Percentiles rank a stretch among this genome's conserved stretches.
phyloP scores from a whole-genome alignment of 1,140 invertebrate genomes.

The Drosophila sechellia region DNA sequence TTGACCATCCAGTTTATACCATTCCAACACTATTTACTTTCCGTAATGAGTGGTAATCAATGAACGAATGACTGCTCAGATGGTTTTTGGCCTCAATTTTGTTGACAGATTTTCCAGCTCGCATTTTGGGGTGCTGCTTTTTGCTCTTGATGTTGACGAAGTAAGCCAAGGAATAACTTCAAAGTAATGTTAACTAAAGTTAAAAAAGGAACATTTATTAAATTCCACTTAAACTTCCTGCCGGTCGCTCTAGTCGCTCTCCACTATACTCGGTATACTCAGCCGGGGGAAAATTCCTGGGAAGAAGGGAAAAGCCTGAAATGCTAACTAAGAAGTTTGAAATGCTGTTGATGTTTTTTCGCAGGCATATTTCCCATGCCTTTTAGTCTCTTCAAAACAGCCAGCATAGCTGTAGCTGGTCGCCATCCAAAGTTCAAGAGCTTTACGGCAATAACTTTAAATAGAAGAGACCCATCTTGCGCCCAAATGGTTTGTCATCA shows the following conservation, averaged over 20 bases:
- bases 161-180: slow-evolving; percentile 50
- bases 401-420: slow-evolving; percentile 33
- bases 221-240: slow-evolving; percentile 60
- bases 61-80: slow-evolving; percentile 13
- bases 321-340: slow-evolving; percentile 36
- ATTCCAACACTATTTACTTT: slow-evolving; percentile 11
- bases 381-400: slow-evolving; percentile 42
- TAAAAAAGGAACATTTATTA: slow-evolving; percentile 66
- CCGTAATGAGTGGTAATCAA: slow-evolving; percentile 40
- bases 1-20: not conserved
- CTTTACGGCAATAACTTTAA: slow-evolving; percentile 48
- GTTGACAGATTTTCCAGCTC: slow-evolving; percentile 38
- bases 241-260: slow-evolving; percentile 25
- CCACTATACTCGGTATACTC: slow-evolving; percentile 21
- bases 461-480: slow-evolving; percentile 68
- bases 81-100: slow-evolving; percentile 1
- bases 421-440: slow-evolving; percentile 35
- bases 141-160: not conserved
- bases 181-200: slow-evolving; percentile 59
- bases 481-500: slow-evolving; percentile 78
- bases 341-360: slow-evolving; percentile 53
- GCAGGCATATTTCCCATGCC: slow-evolving; percentile 66
- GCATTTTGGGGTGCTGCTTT: slow-evolving; percentile 7
- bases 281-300: slow-evolving; percentile 42
- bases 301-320: slow-evolving; percentile 30